These are phyloP conservation scores for Atethmia centrago DNA, from an alignment of 2,888 invertebrate genomes.

Conservation along the genomic window DNA sequence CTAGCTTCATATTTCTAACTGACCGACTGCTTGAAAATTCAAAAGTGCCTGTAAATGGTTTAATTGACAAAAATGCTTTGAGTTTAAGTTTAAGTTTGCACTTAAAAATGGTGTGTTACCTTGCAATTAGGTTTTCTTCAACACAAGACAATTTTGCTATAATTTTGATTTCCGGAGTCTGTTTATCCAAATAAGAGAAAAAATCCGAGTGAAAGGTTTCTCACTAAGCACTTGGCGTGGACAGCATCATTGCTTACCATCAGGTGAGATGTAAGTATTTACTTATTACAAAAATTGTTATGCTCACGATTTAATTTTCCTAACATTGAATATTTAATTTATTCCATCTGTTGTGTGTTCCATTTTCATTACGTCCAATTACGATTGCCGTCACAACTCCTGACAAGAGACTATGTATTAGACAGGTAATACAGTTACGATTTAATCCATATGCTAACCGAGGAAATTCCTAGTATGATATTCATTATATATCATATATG, in stretches of 20 bases:
- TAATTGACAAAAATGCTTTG: too few relatives aligned
- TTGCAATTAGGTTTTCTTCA: neutral
- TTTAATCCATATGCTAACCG: conserved; percentile 32
- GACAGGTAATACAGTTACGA: conserved; percentile 24
- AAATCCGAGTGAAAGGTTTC: neutral
- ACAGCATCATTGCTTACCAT: neutral
- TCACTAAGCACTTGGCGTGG: neutral
- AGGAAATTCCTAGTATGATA: conserved; percentile 1
- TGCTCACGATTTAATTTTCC: neutral
- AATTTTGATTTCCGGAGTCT: neutral
- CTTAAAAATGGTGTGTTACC: neutral
- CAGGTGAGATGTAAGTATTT: neutral
- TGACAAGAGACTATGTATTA: neutral
- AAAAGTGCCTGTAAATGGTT: too few relatives aligned
- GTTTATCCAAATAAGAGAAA: neutral
- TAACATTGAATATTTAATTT: neutral
- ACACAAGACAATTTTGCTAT: too few relatives aligned
- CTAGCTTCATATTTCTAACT: too few relatives aligned
- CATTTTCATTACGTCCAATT: conserved; percentile 15
- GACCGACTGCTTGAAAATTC: too few relatives aligned
- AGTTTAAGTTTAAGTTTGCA: too few relatives aligned
- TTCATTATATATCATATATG: too few relatives aligned
- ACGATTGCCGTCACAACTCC: neutral
- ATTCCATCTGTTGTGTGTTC: neutral
- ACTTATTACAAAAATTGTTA: neutral